A percentile compares a stretch with the other conserved stretches of the same genome.
Evolutionary conservation across 2,888 invertebrate genomes (phyloP).

Genomic region (Teinopalpus imperialis): DNA sequence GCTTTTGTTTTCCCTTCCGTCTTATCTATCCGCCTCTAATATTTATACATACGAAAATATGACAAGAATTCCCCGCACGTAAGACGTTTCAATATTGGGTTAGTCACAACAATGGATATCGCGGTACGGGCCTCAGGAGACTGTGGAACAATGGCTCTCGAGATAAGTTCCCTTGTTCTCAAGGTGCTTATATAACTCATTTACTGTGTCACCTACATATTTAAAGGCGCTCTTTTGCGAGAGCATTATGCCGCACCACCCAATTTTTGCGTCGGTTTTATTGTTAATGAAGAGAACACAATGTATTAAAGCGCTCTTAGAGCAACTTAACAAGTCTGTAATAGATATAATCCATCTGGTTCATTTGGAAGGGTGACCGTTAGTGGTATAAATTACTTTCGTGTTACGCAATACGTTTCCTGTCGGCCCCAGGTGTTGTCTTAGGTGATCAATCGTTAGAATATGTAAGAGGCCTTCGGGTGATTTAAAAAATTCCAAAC

Average conservation of each 20-base stretch:
- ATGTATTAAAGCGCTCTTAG: no score
- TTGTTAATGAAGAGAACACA: slow-evolving; percentile 5
- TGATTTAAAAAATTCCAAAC: no score
- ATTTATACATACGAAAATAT: slow-evolving; percentile 14
- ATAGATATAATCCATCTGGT: no score
- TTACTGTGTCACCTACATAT: slow-evolving; percentile 30
- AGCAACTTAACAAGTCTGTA: no score
- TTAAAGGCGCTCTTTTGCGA: slow-evolving; percentile 14
- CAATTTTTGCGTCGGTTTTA: slow-evolving; percentile 1
- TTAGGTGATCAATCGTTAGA: no score
- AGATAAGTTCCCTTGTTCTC: slow-evolving; percentile 32
- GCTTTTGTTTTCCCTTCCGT: slow-evolving; percentile 14
- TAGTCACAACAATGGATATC: slow-evolving; percentile 24
- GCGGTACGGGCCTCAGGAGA: slow-evolving; percentile 17
- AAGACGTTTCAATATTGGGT: slow-evolving; percentile 23
- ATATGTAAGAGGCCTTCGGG: no score
- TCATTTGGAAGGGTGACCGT: no score
- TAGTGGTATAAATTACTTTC: no score
- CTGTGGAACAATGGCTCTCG: slow-evolving; percentile 28
- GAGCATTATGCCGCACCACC: neutral
- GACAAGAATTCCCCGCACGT: slow-evolving; percentile 14
- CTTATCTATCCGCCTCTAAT: slow-evolving; percentile 14
- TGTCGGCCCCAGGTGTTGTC: no score
- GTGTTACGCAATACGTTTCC: no score
- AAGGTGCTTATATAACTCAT: slow-evolving; percentile 33